Percentiles rank a stretch among this genome's conserved stretches.
Conservation (phyloP, 37 sponge, comb jelly and placozoan species). For the Spongilla lacustris region DNA sequence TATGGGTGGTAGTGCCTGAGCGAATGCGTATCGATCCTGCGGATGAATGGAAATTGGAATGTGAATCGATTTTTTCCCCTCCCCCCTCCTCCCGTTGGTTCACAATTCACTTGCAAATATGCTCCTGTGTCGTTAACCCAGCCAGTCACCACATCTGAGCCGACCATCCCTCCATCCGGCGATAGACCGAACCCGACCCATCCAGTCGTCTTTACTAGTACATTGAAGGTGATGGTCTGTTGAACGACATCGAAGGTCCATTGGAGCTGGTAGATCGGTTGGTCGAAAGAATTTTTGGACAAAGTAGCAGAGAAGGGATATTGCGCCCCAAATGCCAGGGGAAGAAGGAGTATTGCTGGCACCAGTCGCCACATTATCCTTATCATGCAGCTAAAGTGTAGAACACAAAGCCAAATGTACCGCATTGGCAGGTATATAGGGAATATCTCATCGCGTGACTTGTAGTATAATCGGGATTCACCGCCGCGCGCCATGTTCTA, state of each 20-base stretch:
- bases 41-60: too few relatives aligned
- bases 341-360: neutral
- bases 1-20: neutral
- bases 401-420: too few relatives aligned
- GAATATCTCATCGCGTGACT: too few relatives aligned
- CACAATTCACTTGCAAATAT: too few relatives aligned
- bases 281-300: neutral
- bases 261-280: neutral
- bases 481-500: too few relatives aligned
- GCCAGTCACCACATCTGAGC: neutral
- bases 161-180: neutral
- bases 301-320: neutral
- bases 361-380: neutral
- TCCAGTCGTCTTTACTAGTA: neutral
- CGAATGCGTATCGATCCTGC: neutral
- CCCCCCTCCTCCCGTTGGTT: too few relatives aligned
- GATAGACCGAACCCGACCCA: neutral
- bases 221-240: neutral
- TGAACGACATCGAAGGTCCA: neutral
- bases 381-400: too few relatives aligned
- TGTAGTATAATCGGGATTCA: too few relatives aligned
- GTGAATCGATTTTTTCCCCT: too few relatives aligned
- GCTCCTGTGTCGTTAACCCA: neutral
- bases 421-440: too few relatives aligned
- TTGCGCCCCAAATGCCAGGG: neutral